These are phyloP conservation scores for Brachionus asplanchnoidis DNA, from an alignment of 1,140 invertebrate genomes.

Conservation along the genomic window DNA sequence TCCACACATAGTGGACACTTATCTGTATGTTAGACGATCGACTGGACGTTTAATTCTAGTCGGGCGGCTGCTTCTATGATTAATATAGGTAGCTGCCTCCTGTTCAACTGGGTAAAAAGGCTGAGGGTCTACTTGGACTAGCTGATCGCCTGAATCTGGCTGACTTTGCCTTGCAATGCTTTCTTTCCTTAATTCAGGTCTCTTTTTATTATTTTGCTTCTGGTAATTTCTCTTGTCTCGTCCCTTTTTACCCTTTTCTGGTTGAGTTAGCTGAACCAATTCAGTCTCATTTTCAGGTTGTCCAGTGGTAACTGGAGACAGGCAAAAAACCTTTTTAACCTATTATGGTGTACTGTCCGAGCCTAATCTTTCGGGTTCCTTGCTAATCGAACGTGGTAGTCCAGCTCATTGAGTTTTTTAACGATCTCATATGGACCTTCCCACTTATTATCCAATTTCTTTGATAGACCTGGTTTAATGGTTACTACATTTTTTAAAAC, in stretches of 20 bases:
- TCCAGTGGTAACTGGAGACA: neutral
- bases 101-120: neutral
- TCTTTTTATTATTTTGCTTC: neutral
- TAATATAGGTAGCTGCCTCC: neutral
- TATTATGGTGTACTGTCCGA: neutral
- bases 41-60: neutral
- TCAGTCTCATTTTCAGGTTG: neutral
- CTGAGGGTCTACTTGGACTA: neutral
- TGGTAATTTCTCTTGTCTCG: neutral
- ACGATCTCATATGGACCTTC: neutral
- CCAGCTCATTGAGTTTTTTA: neutral
- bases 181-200: neutral
- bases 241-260: neutral
- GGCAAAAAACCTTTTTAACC: neutral
- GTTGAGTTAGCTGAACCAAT: neutral
- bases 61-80: neutral
- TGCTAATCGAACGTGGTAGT: neutral
- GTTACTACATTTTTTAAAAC: neutral
- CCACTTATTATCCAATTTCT: neutral
- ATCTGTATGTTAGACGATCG: neutral
- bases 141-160: neutral
- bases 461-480: neutral
- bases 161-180: neutral
- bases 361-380: neutral
- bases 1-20: neutral